Base-by-base conservation (phyloP, 2,113 vertebrate species). In the Brachionichthys hirsutus region DNA sequence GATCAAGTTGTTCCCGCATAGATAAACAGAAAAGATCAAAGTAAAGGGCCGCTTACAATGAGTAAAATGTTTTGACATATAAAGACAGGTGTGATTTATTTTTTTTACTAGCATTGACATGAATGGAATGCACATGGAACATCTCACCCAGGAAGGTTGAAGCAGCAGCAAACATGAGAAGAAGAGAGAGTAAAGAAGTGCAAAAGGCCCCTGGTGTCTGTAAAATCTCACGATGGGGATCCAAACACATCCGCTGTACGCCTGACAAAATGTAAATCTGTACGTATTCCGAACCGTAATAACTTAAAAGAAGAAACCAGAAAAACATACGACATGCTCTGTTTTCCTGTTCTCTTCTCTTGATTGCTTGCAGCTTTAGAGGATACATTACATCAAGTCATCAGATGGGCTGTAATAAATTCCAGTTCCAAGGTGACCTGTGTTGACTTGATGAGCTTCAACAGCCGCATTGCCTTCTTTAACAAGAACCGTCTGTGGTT, bases 281-380 rank as follows among this genome's bases (percentile, higher is more conserved):
- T n/a, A 84, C 62, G 80, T 59, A 76, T 72, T 54, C 4, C 8
- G 38, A 56, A 72, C 56, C 74, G 75, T 70, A 88, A 90, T 90
- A 90, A 90, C 62, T 90, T 90, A 90, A 89, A 86, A 43, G 68
- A 52, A 52, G 45, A 63, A 69, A 77, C 66, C 62, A 69, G 43
- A 74, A 67, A 75, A 75, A 81, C 78, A 77, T 62, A 85, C 77
- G 75, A 80, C 80, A 67, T 68, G 60, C n/a, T 8, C 72, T 71
- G 54, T 35, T n/a, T 43, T 74, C 78, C 47, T 74, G 75, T 61
- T n/a, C 49, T 53, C 54, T 74, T 70, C 42, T 69, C 48, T 59
- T 56, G 75, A 80, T 84, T 79, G 80, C 70, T 75, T 85, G 64
- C 69, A 61, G 64, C 48, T 77, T 70, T 50, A 41, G n/a, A 65